These are phyloP conservation scores for Oceanodroma leucorhoa DNA, from an alignment of 2,797 vertebrate genomes.

Conservation along the genomic window DNA sequence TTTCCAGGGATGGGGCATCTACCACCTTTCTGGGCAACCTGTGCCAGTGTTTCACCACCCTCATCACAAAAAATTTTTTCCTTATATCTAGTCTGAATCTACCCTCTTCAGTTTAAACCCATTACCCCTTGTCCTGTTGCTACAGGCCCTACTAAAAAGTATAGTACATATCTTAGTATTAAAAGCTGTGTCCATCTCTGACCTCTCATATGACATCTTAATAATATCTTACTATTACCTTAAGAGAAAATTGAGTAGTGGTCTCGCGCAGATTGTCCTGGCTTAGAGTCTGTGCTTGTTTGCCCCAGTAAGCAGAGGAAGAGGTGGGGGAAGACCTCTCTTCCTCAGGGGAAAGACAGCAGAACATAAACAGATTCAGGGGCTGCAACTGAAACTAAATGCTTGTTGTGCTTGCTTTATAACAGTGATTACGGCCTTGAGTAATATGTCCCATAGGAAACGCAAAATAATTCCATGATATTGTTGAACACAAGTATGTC, in stretches of 20 bases:
- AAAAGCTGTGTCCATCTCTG: not conserved
- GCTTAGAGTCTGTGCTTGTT: accelerated
- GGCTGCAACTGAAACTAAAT: not conserved
- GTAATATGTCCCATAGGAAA: not conserved
- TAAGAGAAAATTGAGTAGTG: not conserved
- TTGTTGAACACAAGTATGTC: not conserved
- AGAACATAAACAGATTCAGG: not conserved
- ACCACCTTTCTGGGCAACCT: not conserved
- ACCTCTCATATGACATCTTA: not conserved
- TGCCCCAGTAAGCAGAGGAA: not conserved
- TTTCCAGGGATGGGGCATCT: not conserved
- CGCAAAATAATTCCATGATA: not conserved
- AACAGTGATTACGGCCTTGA: not conserved
- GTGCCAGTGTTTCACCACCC: not conserved
- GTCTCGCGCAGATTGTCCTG: not conserved
- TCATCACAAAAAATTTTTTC: not conserved
- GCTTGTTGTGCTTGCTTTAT: not conserved
- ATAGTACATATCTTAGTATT: not conserved
- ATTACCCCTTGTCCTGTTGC: not conserved
- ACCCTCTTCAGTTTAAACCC: not conserved
- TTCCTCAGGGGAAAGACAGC: not conserved
- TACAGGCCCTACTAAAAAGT: not conserved
- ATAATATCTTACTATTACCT: not conserved
- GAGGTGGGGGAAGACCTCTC: not conserved
- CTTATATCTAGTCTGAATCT: not conserved